Percentiles rank a stretch among this genome's conserved stretches.
These are phyloP conservation scores for Symphodus melops DNA, from an alignment of 2,113 vertebrate species.

Conservation along the genomic window DNA sequence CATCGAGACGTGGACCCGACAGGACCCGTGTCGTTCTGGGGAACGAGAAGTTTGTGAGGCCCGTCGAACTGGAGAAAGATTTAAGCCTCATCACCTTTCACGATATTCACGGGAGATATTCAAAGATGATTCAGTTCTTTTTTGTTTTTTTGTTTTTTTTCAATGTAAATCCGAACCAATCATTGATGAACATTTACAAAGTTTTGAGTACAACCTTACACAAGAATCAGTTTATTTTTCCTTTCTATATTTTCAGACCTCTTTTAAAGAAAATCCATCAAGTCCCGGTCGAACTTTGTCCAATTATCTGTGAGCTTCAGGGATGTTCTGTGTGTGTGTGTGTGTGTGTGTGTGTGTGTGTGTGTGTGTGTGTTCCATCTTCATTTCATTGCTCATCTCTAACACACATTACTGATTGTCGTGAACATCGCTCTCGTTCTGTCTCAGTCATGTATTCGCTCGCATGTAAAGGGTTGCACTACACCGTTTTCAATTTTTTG, in stretches of 20 bases:
- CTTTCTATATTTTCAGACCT: conserved; percentile 61
- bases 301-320: conserved; percentile 36
- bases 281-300: conserved; percentile 30
- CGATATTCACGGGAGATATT: conserved; percentile 78
- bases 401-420: conserved; percentile 33
- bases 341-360: conserved; percentile 6
- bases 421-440: conserved; percentile 10
- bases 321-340: conserved; percentile 9
- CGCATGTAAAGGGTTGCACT: conserved; percentile 57
- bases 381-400: conserved; percentile 25
- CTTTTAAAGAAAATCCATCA: conserved; percentile 43
- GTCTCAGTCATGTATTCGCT: conserved; percentile 18
- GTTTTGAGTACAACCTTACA: conserved; percentile 63
- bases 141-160: conserved; percentile 36
- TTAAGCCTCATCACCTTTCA: conserved; percentile 75
- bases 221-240: conserved; percentile 53
- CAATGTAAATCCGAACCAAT: conserved; percentile 68
- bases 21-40: background rate
- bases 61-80: conserved; percentile 65
- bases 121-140: conserved; percentile 51
- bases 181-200: conserved; percentile 49
- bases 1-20: conserved; percentile 11
- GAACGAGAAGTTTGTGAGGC: conserved; percentile 24
- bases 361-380: conserved; percentile 22
- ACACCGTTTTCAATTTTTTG: conserved; percentile 12